Conservation (phyloP, 2,113 vertebrate genomes). For the Hiodon tergisus region DNA sequence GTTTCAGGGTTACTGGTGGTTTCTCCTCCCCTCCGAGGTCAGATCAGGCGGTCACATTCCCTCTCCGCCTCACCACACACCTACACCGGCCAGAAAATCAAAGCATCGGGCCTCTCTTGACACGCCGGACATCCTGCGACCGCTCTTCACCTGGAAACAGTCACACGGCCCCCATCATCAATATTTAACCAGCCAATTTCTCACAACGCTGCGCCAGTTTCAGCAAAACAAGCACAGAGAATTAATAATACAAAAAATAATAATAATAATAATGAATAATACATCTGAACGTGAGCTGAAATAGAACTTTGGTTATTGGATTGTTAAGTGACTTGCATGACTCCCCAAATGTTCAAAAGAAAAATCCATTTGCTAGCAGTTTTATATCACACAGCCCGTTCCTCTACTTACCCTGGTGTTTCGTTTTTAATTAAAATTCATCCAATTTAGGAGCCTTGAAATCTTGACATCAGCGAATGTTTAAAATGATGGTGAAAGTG, state of each 20-base stretch:
- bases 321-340: conserved; percentile 30
- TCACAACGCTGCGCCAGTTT: conserved; percentile 29
- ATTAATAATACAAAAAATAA: conserved; percentile 36
- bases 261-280: conserved; percentile 55
- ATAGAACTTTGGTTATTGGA: conserved; percentile 38
- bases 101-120: neutral
- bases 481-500: neutral
- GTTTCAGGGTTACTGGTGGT: too few species aligned
- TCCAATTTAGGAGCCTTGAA: conserved; percentile 33
- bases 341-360: conserved; percentile 28
- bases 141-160: conserved; percentile 33
- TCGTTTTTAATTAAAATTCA: conserved; percentile 43
- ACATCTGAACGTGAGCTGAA: conserved; percentile 33
- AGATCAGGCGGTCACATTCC: neutral
- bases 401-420: conserved; percentile 12
- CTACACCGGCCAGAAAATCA: neutral
- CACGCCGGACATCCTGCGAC: too few species aligned
- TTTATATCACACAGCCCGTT: conserved; percentile 29
- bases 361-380: conserved; percentile 37
- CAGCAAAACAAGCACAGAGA: conserved; percentile 38
- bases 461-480: conserved; percentile 22
- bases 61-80: neutral
- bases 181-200: conserved; percentile 58
- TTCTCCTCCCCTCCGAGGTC: neutral
- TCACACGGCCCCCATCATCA: conserved; percentile 42